Conservation (phyloP, 2,113 vertebrate genomes). For the Sterna hirundo region DNA sequence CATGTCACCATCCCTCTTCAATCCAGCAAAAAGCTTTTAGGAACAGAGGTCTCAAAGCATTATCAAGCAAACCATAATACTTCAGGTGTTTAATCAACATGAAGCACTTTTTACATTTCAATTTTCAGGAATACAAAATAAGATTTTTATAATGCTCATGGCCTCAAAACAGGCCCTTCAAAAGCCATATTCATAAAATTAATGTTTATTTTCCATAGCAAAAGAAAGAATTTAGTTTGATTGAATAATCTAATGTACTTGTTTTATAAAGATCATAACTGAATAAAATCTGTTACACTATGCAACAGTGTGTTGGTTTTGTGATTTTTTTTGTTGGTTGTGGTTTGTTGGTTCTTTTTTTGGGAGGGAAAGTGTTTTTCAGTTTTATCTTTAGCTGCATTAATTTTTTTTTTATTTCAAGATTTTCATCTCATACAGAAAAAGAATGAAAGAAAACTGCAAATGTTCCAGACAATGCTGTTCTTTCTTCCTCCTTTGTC, state of each 20-base stretch:
- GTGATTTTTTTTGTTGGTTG: background rate
- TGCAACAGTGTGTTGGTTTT: background rate
- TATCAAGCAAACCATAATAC: background rate
- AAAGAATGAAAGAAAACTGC: background rate
- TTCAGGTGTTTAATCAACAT: background rate
- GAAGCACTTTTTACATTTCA: background rate
- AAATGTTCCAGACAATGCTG: background rate
- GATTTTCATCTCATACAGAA: background rate
- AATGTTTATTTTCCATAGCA: background rate
- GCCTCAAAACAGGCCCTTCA: background rate
- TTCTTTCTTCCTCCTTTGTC: background rate
- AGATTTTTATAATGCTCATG: background rate
- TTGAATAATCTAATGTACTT: background rate
- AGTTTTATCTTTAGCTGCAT: background rate
- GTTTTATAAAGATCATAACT: background rate
- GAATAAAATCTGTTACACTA: background rate
- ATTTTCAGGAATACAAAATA: background rate
- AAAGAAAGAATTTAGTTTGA: background rate
- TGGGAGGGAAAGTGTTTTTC: rapidly evolving
- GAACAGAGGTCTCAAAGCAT: background rate
- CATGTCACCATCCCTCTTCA: background rate
- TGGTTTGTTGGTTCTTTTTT: background rate
- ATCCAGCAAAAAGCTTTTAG: background rate
- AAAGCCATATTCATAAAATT: background rate
- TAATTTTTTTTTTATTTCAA: background rate